These are phyloP conservation scores for Dendrolimus houi DNA, from an alignment of 2,888 invertebrate genomes.

Conservation along the genomic window DNA sequence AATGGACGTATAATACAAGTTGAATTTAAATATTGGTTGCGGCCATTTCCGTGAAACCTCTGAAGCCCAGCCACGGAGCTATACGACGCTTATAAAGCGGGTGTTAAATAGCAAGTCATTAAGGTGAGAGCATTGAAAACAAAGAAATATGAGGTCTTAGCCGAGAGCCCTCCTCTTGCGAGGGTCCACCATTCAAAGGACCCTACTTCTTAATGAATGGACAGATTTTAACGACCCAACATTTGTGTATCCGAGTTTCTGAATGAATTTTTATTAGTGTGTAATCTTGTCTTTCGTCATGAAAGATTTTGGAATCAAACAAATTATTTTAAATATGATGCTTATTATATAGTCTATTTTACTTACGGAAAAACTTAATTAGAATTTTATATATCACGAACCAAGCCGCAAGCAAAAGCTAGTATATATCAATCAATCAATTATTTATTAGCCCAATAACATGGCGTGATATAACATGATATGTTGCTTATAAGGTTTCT, in stretches of 20 bases:
- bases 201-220: neutral
- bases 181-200: neutral
- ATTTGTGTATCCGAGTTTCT: neutral
- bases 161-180: neutral
- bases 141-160: neutral
- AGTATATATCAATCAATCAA: no score
- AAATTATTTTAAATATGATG: no score
- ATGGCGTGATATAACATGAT: no score
- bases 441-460: no score
- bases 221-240: neutral
- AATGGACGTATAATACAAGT: no score
- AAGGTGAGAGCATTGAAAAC: conserved; percentile 1
- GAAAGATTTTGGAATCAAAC: no score
- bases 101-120: conserved; percentile 1
- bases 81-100: neutral
- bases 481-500: no score
- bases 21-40: no score
- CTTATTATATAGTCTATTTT: no score
- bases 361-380: no score
- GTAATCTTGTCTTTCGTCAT: neutral
- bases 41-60: neutral
- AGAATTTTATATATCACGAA: no score
- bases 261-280: neutral
- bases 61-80: neutral
- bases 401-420: no score